Evolutionary conservation across 1,140 invertebrate genomes (phyloP).

Genomic region (Agrilus planipennis): DNA sequence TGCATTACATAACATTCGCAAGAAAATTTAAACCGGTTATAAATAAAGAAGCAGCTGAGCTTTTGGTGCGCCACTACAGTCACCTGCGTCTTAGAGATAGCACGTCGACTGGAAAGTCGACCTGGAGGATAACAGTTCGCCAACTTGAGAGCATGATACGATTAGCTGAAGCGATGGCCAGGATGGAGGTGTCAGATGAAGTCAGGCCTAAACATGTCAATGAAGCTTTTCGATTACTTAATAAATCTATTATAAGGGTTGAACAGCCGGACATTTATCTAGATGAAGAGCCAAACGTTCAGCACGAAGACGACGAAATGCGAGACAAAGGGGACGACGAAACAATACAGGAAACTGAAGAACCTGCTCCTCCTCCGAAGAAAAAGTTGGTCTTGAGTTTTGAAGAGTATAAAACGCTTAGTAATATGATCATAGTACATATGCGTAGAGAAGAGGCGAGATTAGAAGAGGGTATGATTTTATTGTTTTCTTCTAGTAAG

Average conservation of each 20-base stretch:
- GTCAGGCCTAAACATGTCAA: conserved; percentile 81
- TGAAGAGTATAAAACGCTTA: conserved; percentile 88
- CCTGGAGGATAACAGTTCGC: conserved; percentile 97
- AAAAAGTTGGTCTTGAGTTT: conserved; percentile 85
- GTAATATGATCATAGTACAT: conserved; percentile 82
- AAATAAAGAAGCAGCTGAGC: conserved; percentile 66
- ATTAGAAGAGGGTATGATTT: conserved; percentile 46
- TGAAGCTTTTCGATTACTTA: conserved; percentile 89
- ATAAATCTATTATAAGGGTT: conserved; percentile 95
- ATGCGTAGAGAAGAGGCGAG: conserved; percentile 75
- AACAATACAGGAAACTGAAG: conserved; percentile 13
- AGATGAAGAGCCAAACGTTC: conserved; percentile 46
- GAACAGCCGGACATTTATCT: conserved; percentile 96
- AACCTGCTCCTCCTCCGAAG: conserved; percentile 38
- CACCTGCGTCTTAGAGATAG: conserved; percentile 73
- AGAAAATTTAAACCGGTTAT: conserved; percentile 92
- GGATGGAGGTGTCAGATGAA: conserved; percentile 86
- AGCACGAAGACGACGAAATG: conserved; percentile 39
- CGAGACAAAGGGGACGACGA: conserved; percentile 36
- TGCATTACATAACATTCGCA: conserved; percentile 93
- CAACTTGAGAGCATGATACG: conserved; percentile 96
- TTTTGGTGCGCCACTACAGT: conserved; percentile 84
- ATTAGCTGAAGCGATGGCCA: conserved; percentile 90
- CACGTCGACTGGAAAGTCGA: conserved; percentile 56
- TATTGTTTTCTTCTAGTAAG: conserved; percentile 9